Evolutionary conservation across 2,797 vertebrate genomes (phyloP), one percentile per base, ranked within the genome.

Genomic region (Amazonetta brasiliensis): DNA sequence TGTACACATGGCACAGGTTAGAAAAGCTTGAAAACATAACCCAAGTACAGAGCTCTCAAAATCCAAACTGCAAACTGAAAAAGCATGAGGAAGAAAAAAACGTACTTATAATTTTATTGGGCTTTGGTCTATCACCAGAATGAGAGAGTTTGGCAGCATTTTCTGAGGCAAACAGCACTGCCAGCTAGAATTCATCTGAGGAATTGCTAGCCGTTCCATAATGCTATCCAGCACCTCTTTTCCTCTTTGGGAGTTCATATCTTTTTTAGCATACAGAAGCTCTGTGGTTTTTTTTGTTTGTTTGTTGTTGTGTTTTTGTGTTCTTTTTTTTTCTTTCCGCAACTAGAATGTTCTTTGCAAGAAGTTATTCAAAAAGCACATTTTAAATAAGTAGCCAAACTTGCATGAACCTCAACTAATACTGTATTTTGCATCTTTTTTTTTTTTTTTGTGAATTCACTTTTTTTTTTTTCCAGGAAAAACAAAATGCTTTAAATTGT

Each of bases 11-110:
- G 71, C 35, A 74, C 39, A 12, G 46, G 22, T 56, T 12, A 78
- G 50, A 79, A 79, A 76, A 85, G 23, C 30, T 55, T 44, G 48
- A 41, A 87, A 90, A 82, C 18, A 72, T 17, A 90, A 64, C 4
- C 9, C 39, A 89, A 18, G 21, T 19, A 28, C 48, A 79, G 35
- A 78, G n/a, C 31, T 78, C 44, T 80, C 44, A 75, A 74, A 90
- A 88, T 46, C 8, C 52, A 62, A 66, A 77, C 12, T 12, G 25
- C 46, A 74, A 87, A 66, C 9, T 58, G 19, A 81, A 81, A 76
- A 71, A 52, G 7, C 17, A 26, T 3, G 1, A 50, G 12, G 3
- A 18, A 35, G 76, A 64, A 43, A 33, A 54, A 25, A 25, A 25
- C 12, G 3, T 4, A 22, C 8, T 50, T 7, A 52, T 33, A 20